Conservation (phyloP, 2,888 invertebrate genomes). For the Ditylenchus weischeri region DNA sequence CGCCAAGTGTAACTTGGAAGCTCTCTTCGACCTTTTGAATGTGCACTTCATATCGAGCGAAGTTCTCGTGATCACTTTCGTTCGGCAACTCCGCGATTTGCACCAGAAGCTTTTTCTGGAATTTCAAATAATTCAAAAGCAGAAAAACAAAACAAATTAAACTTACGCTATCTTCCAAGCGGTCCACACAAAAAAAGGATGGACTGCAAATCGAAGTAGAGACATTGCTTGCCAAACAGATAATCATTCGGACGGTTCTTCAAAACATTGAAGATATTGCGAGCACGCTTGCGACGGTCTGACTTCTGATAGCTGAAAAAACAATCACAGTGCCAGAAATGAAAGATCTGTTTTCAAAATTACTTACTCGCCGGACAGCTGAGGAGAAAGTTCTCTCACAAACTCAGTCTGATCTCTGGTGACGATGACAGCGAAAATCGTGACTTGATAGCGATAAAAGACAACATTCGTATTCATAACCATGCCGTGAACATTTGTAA, state of each 20-base stretch:
- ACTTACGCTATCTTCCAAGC: background rate
- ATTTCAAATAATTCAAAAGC: background rate
- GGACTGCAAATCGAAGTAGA: conserved; percentile 35
- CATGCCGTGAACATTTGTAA: background rate
- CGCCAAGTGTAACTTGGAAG: conserved; percentile 9
- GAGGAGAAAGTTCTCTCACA: background rate
- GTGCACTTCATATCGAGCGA: background rate
- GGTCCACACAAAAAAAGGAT: conserved; percentile 25
- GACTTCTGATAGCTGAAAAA: conserved; percentile 1
- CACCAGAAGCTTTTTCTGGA: background rate
- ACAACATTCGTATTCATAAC: conserved; percentile 1
- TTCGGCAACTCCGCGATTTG: background rate
- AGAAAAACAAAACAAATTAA: no score
- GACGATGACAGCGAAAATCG: background rate
- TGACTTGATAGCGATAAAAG: conserved; percentile 5
- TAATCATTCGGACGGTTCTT: background rate
- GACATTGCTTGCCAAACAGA: conserved; percentile 9
- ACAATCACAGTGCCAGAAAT: background rate
- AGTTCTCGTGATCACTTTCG: background rate
- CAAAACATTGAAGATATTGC: conserved; percentile 19
- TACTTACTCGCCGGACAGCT: background rate
- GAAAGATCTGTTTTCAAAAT: background rate
- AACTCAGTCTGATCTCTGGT: background rate
- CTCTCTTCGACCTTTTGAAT: background rate
- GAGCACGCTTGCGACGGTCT: conserved; percentile 29